Evolutionary conservation across 2,113 vertebrate genomes (phyloP), one percentile per base, ranked within the genome.

Genomic region (Rhagologus leucostigma): DNA sequence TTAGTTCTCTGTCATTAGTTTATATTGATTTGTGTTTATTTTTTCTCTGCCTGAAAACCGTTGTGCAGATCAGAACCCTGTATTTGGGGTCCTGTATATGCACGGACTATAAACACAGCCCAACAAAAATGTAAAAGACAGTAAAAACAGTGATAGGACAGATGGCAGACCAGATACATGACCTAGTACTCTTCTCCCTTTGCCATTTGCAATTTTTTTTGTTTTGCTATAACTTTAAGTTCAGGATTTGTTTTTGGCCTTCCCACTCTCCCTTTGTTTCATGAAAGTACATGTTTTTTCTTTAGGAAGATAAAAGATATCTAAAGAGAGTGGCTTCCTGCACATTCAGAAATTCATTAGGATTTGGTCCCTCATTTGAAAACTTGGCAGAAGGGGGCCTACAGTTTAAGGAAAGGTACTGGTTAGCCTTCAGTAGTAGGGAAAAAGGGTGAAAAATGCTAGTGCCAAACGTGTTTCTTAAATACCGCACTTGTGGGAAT

Each of bases 341-440:
- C 16, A 55, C 32, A 53, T 80, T 33, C 20, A 69, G 63, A 86
- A 73, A 37, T 73, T 81, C 24, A 3, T 84, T 70, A 62, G 10
- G 14, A 56, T 71, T 87, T 88, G 11, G 23, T 91, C 46, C 59
- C 22, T 78, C n/a, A 49, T 59, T 83, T 73, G 69, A 49, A 33
- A 87, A 9, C 21, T 50, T 5, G 7, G 1, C 1, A 1, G 71
- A 44, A 63, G 18, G 3, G 4, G 8, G 4, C 4, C 5, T 50
- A 42, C 32, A 77, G 26, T 68, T 84, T 47, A 71, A 46, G 24
- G 32, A 59, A 76, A 59, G 44, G 22, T 37, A 53, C 3, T 24
- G 49, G 14, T 77, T 39, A 78, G 11, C 15, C 53, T 47, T 84
- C 37, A 76, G 62, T 32, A 52, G 20, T 5, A 53, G 70, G 63